Evolutionary conservation across 2,797 vertebrate species (phyloP).

Genomic region (Steatocranus sp.): DNA sequence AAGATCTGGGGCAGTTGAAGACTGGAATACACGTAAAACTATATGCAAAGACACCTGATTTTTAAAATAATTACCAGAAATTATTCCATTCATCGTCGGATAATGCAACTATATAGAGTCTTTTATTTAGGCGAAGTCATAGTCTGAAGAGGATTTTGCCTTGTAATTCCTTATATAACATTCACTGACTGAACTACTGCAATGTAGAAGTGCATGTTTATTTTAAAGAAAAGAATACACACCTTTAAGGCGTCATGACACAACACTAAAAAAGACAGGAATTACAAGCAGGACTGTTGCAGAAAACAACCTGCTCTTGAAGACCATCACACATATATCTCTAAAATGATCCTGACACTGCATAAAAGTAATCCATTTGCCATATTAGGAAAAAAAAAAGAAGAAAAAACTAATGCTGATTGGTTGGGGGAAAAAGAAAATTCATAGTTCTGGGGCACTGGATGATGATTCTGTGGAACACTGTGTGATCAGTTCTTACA

Average conservation of each 20-base stretch:
- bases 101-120: neutral
- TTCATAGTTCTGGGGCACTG: neutral
- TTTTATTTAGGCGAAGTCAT: neutral
- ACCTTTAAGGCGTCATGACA: neutral
- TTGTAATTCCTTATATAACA: neutral
- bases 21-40: accelerated
- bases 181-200: neutral
- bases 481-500: neutral
- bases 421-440: neutral
- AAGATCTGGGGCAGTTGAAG: neutral
- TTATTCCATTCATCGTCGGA: neutral
- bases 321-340: neutral
- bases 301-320: neutral
- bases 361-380: slow-evolving; percentile 27
- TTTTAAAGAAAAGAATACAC: neutral
- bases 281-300: neutral
- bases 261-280: neutral
- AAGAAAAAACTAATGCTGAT: neutral
- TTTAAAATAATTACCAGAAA: neutral
- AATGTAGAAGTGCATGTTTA: neutral
- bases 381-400: slow-evolving; percentile 6
- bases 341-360: slow-evolving; percentile 39
- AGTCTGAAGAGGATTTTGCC: neutral
- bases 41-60: no score
- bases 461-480: neutral